These are phyloP conservation scores for Erebia aethiops DNA, from an alignment of 2,888 invertebrate species.

Conservation along the genomic window DNA sequence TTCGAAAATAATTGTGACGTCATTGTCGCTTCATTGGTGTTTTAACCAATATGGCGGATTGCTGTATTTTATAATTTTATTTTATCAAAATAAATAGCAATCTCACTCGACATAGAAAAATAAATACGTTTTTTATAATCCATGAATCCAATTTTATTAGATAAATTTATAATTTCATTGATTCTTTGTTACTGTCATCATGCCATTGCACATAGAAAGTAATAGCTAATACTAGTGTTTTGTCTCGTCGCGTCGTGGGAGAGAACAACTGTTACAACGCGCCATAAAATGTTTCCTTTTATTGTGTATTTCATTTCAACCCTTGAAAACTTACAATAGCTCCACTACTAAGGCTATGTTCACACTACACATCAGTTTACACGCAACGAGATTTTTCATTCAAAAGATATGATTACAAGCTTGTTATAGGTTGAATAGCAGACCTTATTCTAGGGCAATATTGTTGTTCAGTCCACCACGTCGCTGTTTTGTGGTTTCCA, in stretches of 20 bases:
- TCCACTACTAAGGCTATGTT: slow-evolving; percentile 11
- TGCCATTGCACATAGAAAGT: slow-evolving; percentile 5
- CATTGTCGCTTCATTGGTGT: too few species aligned
- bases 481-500: too few species aligned
- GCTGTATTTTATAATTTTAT: too few species aligned
- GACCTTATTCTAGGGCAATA: neutral
- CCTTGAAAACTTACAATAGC: slow-evolving; percentile 32
- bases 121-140: too few species aligned
- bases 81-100: too few species aligned
- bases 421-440: neutral
- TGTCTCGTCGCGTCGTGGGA: slow-evolving; percentile 29
- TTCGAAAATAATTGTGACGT: too few species aligned
- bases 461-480: neutral
- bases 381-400: neutral
- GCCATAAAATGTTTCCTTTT: slow-evolving; percentile 31
- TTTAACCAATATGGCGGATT: too few species aligned
- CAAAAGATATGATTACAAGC: too few species aligned
- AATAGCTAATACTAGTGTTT: slow-evolving; percentile 11
- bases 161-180: too few species aligned
- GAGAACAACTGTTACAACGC: slow-evolving; percentile 32
- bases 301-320: slow-evolving; percentile 33
- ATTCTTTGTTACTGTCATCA: too few species aligned
- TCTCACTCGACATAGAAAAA: too few species aligned
- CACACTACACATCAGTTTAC: neutral
- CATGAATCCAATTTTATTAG: too few species aligned